These are phyloP conservation scores for Lithobates sylvaticus DNA, from an alignment of 2,797 vertebrate species.

Conservation along the genomic window DNA sequence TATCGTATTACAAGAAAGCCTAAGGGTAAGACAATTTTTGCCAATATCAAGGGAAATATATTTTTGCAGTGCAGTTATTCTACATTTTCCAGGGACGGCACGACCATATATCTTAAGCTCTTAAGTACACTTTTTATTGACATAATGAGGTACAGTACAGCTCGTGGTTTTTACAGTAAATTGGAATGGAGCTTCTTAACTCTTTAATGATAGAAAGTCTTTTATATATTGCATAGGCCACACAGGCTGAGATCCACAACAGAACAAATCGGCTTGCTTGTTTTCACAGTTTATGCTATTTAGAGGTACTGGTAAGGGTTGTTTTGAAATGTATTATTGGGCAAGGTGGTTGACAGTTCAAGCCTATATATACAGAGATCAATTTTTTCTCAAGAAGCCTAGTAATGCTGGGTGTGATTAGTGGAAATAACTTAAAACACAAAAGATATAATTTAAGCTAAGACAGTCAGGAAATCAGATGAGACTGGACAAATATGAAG, in stretches of 20 bases:
- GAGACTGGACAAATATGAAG: too few relatives aligned
- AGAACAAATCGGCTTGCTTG: neutral
- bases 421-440: too few relatives aligned
- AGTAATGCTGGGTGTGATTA: neutral
- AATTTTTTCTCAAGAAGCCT: too few relatives aligned
- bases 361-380: neutral
- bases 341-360: neutral
- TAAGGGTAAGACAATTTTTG: conserved; percentile 19
- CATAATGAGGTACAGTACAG: conserved; percentile 23
- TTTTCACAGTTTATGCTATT: neutral
- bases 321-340: neutral
- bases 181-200: conserved; percentile 5
- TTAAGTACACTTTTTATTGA: conserved; percentile 37
- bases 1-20: conserved; percentile 38
- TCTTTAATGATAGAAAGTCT: neutral
- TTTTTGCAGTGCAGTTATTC: conserved; percentile 21
- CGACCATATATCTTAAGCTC: conserved; percentile 26
- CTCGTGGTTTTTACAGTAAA: conserved; percentile 21
- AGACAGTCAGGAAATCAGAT: too few relatives aligned
- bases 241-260: neutral
- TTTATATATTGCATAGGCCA: neutral
- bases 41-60: conserved; percentile 41
- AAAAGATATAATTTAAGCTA: too few relatives aligned
- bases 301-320: neutral
- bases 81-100: conserved; percentile 26